Percentiles rank a stretch among this genome's conserved stretches.
phyloP scores from a whole-genome alignment of 2,797 vertebrate species.

The Gallinago stenura region DNA sequence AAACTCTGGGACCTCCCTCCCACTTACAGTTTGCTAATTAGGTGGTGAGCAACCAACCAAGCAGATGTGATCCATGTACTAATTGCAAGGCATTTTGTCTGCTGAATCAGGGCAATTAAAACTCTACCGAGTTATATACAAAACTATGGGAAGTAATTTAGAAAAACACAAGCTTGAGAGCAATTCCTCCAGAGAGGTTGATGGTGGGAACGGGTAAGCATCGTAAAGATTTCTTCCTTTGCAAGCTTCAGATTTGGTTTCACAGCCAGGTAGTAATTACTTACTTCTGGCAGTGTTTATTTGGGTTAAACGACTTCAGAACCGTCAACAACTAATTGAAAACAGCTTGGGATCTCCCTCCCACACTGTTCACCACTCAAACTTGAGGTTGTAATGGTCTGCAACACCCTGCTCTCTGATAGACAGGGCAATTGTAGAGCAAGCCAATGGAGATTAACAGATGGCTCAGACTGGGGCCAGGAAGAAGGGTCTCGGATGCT shows the following conservation, averaged over 20 bases:
- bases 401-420: background rate
- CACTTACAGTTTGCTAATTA: background rate
- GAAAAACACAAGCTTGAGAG: background rate
- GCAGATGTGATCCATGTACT: background rate
- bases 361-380: background rate
- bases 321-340: background rate
- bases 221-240: background rate
- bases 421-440: background rate
- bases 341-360: background rate
- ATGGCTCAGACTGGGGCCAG: background rate
- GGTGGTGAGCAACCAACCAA: background rate
- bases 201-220: background rate
- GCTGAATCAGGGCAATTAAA: background rate
- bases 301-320: background rate
- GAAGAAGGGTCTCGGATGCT: background rate
- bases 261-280: background rate
- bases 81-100: background rate
- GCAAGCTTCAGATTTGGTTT: background rate
- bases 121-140: background rate
- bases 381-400: background rate
- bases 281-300: background rate
- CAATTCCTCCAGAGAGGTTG: background rate
- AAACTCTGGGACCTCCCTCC: background rate
- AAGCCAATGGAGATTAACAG: background rate
- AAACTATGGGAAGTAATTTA: background rate